Evolutionary conservation across 2,888 invertebrate genomes (phyloP), one percentile per base, ranked within the genome.

Genomic region (Entomobrya proxima): DNA sequence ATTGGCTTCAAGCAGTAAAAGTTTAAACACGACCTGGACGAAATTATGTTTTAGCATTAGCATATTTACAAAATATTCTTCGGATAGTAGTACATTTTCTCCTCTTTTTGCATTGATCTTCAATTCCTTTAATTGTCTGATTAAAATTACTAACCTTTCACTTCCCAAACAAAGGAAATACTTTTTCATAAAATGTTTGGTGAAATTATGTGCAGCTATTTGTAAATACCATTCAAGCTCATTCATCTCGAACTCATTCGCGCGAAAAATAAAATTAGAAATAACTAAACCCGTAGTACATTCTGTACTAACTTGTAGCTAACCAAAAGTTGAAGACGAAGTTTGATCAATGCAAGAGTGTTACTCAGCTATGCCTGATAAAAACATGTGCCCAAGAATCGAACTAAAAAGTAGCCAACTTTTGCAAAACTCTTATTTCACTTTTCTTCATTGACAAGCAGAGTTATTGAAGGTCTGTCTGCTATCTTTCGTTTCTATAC

Each of bases 291-390:
- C 61, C n/a, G n/a, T n/a, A n/a, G n/a, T n/a, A 61, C 27, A 27
- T 77, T n/a, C 1, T 18, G 32, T 55, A 30, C 47, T 37, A 40
- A 1, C 37, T 50, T 50, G 24, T 30, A 74, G 11, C 37, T 69
- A 9, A n/a, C 72, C 15, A 44, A 44, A 15, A 47, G 47, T 15
- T 9, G 37, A 47, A 37, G 30, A 61, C n/a, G 44, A 77, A 61
- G 77, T 77, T 77, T 77, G 77, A 77, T 77, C 77, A 77, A 77
- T 77, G 61, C 27, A 44, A 44, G 55, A 75, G n/a, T n/a, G 18
- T 50, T n/a, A 50, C 47, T 15, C n/a, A 47, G 47, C n/a, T n/a
- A n/a, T n/a, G n/a, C n/a, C n/a, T n/a, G n/a, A n/a, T n/a, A n/a
- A n/a, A n/a, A n/a, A n/a, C n/a, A n/a, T n/a, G n/a, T n/a, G n/a